These are phyloP conservation scores for Acanthosoma haemorrhoidale DNA, from an alignment of 2,888 invertebrate species.

Conservation along the genomic window DNA sequence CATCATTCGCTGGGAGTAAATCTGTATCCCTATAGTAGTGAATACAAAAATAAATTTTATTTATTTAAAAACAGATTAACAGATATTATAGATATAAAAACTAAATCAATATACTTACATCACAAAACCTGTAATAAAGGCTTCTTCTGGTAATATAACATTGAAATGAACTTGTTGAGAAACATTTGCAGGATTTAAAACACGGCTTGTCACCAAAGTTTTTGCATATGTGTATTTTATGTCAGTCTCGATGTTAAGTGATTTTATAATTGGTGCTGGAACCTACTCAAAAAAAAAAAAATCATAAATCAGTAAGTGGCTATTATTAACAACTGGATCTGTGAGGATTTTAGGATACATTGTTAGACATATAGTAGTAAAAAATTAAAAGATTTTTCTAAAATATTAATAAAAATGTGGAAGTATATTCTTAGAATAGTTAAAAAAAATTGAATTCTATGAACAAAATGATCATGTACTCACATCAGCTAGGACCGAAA, in stretches of 20 bases:
- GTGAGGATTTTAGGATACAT: no score
- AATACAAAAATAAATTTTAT: no score
- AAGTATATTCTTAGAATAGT: background rate
- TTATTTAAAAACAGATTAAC: no score
- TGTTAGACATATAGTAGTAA: no score
- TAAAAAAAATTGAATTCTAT: no score
- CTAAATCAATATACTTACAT: conserved; percentile 51
- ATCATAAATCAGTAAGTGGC: no score
- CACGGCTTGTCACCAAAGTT: conserved; percentile 58
- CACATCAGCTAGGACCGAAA: background rate
- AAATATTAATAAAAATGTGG: background rate
- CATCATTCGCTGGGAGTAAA: no score
- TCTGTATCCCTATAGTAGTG: no score
- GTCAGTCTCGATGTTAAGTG: conserved; percentile 45
- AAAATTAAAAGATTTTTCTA: no score
- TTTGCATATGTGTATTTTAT: conserved; percentile 61
- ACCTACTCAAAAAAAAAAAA: no score
- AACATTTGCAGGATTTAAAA: conserved; percentile 56
- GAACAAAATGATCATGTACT: no score
- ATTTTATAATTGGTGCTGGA: conserved; percentile 19
- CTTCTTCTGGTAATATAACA: conserved; percentile 62
- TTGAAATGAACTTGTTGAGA: conserved; percentile 61
- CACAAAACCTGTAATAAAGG: conserved; percentile 63
- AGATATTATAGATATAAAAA: background rate
- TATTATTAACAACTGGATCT: no score